These are phyloP conservation scores for Cheilosia vulpina DNA, from an alignment of 2,888 invertebrate genomes.

Conservation along the genomic window DNA sequence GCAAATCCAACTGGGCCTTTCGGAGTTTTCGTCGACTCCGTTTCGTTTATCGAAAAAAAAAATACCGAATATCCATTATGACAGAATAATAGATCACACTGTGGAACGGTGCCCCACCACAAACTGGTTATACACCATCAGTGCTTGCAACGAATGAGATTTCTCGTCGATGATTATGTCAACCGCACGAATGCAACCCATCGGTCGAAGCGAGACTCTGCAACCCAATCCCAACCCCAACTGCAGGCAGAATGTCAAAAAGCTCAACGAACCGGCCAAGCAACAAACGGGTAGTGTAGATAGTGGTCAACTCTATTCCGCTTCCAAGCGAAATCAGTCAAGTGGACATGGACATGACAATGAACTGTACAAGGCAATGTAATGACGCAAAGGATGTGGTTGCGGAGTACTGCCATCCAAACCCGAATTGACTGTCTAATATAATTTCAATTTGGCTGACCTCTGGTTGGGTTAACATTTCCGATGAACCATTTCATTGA, in stretches of 20 bases:
- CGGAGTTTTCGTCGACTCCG: constrained; percentile 55
- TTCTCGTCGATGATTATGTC: constrained; percentile 59
- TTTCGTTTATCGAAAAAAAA: constrained; percentile 66
- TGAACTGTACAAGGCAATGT: constrained; percentile 12
- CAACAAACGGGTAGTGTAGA: constrained; percentile 27
- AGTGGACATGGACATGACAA: constrained; percentile 39
- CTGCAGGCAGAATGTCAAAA: neutral
- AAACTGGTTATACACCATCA: constrained; percentile 14
- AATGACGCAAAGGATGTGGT: neutral
- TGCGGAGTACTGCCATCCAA: constrained; percentile 1
- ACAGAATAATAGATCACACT: constrained; percentile 64
- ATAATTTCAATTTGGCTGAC: constrained; percentile 55
- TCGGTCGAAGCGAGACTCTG: neutral
- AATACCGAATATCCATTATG: constrained; percentile 63
- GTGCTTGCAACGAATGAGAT: constrained; percentile 59
- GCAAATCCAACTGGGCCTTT: constrained; percentile 53
- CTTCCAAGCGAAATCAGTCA: constrained; percentile 49
- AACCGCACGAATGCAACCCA: constrained; percentile 55
- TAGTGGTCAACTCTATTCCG: constrained; percentile 9
- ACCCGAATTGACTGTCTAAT: constrained; percentile 47
- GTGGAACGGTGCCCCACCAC: constrained; percentile 35
- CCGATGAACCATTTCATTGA: constrained; percentile 3
- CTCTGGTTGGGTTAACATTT: constrained; percentile 34
- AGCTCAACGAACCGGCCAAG: constrained; percentile 52
- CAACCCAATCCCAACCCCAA: neutral